Conservation (phyloP, 2,113 vertebrate genomes). For the Psilopogon haemacephalus region DNA sequence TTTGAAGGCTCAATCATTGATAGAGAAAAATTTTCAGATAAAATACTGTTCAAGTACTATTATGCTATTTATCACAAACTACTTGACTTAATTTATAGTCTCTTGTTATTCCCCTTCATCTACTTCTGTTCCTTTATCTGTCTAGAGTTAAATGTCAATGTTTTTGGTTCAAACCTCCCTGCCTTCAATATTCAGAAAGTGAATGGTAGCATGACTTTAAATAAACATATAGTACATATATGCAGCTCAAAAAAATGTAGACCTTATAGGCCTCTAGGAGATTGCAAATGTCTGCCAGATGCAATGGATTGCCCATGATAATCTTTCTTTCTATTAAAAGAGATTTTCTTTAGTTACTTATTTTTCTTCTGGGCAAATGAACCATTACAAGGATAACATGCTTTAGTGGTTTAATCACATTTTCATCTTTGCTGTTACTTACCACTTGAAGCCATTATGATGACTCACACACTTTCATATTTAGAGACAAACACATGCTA, state of each 20-base stretch:
- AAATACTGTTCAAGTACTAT: not conserved
- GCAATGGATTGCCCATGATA: slow-evolving; percentile 1
- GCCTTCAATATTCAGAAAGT: not conserved
- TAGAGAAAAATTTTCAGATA: not conserved
- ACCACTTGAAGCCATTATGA: slow-evolving; percentile 8
- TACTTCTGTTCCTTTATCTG: accelerated
- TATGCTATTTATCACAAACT: not conserved
- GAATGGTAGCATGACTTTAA: not conserved
- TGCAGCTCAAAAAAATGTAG: not conserved
- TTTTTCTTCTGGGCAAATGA: slow-evolving; percentile 46
- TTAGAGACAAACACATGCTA: not conserved
- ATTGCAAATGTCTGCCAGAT: not conserved
- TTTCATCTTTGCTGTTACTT: not conserved
- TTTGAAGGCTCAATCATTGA: not conserved
- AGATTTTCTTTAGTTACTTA: slow-evolving; percentile 30
- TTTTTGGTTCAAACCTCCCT: not conserved
- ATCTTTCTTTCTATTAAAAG: slow-evolving; percentile 42
- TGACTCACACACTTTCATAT: slow-evolving; percentile 8
- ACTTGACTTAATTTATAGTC: not conserved
- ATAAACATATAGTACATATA: not conserved
- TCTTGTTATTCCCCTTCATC: not conserved
- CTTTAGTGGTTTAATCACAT: slow-evolving; percentile 11
- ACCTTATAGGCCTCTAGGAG: not conserved
- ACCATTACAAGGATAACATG: not conserved
- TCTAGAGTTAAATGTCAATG: not conserved